Evolutionary conservation across 2,888 invertebrate genomes (phyloP), one percentile per base, ranked within the genome.

Genomic region (Globia sparganii): DNA sequence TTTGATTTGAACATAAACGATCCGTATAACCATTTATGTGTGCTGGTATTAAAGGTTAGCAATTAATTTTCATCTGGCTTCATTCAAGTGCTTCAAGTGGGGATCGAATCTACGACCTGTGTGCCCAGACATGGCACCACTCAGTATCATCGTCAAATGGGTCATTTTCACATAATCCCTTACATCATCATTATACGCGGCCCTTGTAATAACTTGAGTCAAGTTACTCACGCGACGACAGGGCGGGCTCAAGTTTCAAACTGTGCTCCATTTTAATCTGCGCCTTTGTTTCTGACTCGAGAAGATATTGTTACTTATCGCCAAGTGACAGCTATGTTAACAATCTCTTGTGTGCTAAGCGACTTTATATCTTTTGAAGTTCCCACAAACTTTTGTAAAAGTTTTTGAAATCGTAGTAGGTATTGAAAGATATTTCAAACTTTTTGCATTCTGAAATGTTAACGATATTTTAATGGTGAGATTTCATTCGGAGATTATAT

Each of bases 291-390:
- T 58, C n/a, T 40, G 8, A 49, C 53, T 37, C 31, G 59, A 34
- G 43, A 56, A 76, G 71, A 61, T 72, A 72, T 66, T 75, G 65
- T 61, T 46, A 65, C 58, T 59, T 85, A 86, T 76, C 77, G 56
- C 34, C 13, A 18, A 34, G 64, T 65, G 71, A 43, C 82, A 72
- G 72, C 28, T 66, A 28, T 25, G 62, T 68, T 46, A 67, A 72
- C 59, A 62, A 11, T 58, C 70, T 31, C 34, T 59, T 67, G 58
- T 70, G 46, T 58, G 13, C 66, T 49, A 9, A 34, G 21, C 15
- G 61, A 82, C 61, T 66, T 86, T 2, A 58, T 58, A 66, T 67
- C 64, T 56, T 62, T 37, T 15, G 34, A 68, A 58, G 40, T 25
- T 64, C 13, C 34, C 25, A 25, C 40, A n/a, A 56, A 34, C 37